A percentile compares a stretch with the other conserved stretches of the same genome.
phyloP scores from a whole-genome alignment of 1,140 invertebrate species.

The Drosophila pseudoobscura region DNA sequence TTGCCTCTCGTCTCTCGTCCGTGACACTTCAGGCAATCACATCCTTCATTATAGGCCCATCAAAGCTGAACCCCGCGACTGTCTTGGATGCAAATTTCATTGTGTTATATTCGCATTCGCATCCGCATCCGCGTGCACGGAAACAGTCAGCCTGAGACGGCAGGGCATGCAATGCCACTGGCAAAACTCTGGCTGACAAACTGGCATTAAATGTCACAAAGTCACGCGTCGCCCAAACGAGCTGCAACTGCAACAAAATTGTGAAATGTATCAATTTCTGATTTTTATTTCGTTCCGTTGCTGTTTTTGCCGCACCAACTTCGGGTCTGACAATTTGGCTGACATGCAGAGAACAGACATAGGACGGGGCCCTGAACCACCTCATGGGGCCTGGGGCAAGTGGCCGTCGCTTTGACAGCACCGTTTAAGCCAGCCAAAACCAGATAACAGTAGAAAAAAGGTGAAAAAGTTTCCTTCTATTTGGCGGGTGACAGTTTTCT shows the following conservation, averaged over 20 bases:
- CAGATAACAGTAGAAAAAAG: conserved; percentile 11
- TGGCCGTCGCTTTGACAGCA: conserved; percentile 69
- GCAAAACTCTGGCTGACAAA: conserved; percentile 58
- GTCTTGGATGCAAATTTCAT: conserved; percentile 66
- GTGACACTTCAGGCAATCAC: conserved; percentile 76
- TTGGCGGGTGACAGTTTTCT: conserved; percentile 55
- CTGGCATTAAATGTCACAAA: conserved; percentile 78
- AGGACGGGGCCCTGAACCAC: neutral
- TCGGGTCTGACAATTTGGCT: conserved; percentile 23
- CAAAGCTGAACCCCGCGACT: conserved; percentile 33
- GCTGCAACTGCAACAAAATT: conserved; percentile 55
- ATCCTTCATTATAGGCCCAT: conserved; percentile 75
- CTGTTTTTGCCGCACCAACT: conserved; percentile 4
- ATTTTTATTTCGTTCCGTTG: conserved; percentile 38
- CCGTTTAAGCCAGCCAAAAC: conserved; percentile 50
- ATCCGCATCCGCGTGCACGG: conserved; percentile 21
- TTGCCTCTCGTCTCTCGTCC: conserved; percentile 12
- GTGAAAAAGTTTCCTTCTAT: conserved; percentile 27
- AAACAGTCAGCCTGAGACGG: conserved; percentile 16
- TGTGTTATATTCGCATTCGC: conserved; percentile 75
- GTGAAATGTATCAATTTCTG: conserved; percentile 76
- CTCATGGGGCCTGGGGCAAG: conserved; percentile 41
- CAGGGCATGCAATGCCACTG: conserved; percentile 37
- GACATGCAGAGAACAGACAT: conserved; percentile 32
- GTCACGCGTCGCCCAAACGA: conserved; percentile 62